Evolutionary conservation across 2,113 vertebrate species (phyloP).

Genomic region (Odontesthes bonariensis): DNA sequence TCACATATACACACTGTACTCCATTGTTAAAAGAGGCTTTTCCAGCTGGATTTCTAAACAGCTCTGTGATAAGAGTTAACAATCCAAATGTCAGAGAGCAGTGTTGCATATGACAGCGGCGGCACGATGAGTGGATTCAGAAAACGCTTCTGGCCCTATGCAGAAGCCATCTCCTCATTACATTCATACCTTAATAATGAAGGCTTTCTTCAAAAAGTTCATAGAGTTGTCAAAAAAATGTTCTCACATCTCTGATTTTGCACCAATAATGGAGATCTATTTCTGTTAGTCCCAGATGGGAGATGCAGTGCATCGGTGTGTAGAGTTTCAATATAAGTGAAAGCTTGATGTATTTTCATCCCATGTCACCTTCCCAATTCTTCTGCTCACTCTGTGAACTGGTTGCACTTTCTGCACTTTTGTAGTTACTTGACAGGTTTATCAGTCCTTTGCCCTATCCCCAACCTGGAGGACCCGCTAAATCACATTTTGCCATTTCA

Average conservation of each 20-base stretch:
- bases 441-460: too few species aligned
- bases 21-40: background rate
- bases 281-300: conserved; percentile 16
- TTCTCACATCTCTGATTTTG: conserved; percentile 3
- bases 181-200: conserved; percentile 8
- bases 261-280: conserved; percentile 14
- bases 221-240: conserved; percentile 39
- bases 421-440: too few species aligned
- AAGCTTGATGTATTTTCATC: conserved; percentile 1
- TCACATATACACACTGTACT: too few species aligned
- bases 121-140: conserved; percentile 17
- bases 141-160: conserved; percentile 4
- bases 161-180: conserved; percentile 33
- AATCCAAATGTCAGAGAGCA: conserved; percentile 46
- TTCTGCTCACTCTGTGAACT: background rate
- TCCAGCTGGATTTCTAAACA: conserved; percentile 19
- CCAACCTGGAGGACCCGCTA: too few species aligned
- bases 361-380: background rate
- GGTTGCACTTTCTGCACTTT: too few species aligned
- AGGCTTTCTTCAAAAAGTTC: conserved; percentile 12
- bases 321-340: background rate
- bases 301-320: background rate
- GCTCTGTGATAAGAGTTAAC: conserved; percentile 47
- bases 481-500: too few species aligned
- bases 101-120: conserved; percentile 46